phyloP scores from a whole-genome alignment of 37 sponge, comb jelly and placozoan genomes.

The Ephydatia muelleri region DNA sequence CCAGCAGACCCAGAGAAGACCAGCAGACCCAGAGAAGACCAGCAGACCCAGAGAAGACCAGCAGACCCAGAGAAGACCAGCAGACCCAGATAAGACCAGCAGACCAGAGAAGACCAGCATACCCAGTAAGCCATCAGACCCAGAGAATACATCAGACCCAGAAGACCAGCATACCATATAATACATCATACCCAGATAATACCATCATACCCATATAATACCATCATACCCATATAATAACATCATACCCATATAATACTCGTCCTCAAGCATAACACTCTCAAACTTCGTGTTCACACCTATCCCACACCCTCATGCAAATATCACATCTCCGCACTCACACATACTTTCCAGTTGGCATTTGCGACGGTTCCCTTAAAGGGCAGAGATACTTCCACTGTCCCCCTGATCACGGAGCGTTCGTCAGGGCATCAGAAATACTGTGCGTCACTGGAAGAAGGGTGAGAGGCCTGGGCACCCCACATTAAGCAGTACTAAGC shows the following conservation, averaged over 20 bases:
- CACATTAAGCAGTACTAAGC: background rate
- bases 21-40: too few relatives aligned
- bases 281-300: background rate
- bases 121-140: too few relatives aligned
- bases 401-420: conserved; percentile 68
- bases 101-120: too few relatives aligned
- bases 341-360: conserved; percentile 47
- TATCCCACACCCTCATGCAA: background rate
- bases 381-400: conserved; percentile 69
- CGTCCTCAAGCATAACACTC: background rate
- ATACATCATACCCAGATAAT: too few relatives aligned
- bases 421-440: conserved; percentile 55
- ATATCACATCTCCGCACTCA: background rate
- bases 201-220: too few relatives aligned
- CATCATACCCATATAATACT: conserved; percentile 2
- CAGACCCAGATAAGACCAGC: too few relatives aligned
- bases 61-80: too few relatives aligned
- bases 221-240: background rate
- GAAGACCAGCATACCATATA: too few relatives aligned
- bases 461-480: conserved; percentile 15
- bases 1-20: too few relatives aligned
- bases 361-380: conserved; percentile 52
- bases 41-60: too few relatives aligned
- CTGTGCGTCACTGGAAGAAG: conserved; percentile 75
- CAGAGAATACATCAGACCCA: too few relatives aligned